Evolutionary conservation across 1,140 invertebrate species (phyloP).

Genomic region (Scylla paramamosain): DNA sequence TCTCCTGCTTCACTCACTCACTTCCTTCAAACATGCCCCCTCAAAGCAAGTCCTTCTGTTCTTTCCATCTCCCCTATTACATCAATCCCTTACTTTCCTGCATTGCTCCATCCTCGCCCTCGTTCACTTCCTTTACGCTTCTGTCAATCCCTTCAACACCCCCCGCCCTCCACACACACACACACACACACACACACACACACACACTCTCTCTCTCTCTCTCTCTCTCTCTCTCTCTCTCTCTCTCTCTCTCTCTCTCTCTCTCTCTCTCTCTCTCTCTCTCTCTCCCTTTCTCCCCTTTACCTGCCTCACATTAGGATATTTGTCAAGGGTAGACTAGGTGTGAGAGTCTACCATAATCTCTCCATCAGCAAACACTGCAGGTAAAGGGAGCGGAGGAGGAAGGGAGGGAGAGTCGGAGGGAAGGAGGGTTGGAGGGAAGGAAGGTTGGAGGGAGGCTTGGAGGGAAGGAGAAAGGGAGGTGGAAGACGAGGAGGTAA

Average conservation of each 20-base stretch:
- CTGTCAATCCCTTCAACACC: not conserved
- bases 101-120: not conserved
- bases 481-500: not conserved
- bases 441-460: not conserved
- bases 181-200: not conserved
- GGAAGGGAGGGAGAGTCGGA: constrained; percentile 7
- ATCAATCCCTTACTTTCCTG: not conserved
- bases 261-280: not conserved
- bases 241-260: not conserved
- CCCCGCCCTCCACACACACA: no score
- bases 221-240: not conserved
- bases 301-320: not conserved
- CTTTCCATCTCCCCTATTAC: not conserved
- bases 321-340: not conserved
- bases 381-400: not conserved
- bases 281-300: not conserved
- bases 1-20: not conserved
- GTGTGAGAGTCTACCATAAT: not conserved
- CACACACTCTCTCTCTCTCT: not conserved
- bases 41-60: not conserved
- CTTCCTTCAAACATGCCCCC: no score
- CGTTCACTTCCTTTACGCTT: not conserved
- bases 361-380: constrained; percentile 20
- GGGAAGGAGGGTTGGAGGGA: not conserved
- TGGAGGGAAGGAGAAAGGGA: no score